phyloP scores from a whole-genome alignment of 1,140 invertebrate species.

The Zeugodacus cucurbitae region DNA sequence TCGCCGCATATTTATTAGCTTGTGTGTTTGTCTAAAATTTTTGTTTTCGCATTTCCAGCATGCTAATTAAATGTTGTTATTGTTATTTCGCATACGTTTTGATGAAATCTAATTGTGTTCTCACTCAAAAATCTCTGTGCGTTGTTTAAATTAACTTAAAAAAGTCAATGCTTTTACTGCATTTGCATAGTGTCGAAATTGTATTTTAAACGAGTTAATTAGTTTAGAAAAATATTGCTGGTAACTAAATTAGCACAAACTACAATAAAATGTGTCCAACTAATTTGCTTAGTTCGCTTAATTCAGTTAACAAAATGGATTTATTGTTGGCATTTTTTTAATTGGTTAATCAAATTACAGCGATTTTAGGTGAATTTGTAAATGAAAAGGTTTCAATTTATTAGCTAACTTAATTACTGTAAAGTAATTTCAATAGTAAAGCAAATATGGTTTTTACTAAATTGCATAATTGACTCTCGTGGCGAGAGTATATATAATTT shows the following conservation, averaged over 20 bases:
- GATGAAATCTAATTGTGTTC: neutral
- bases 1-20: neutral
- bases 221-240: neutral
- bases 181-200: too few species aligned
- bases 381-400: too few species aligned
- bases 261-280: neutral
- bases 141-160: neutral
- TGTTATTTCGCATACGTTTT: neutral
- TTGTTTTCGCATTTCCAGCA: neutral
- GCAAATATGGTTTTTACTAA: too few species aligned
- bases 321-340: neutral
- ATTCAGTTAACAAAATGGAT: neutral
- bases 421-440: too few species aligned
- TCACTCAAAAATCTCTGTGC: neutral
- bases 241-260: neutral
- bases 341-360: neutral
- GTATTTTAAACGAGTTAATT: neutral
- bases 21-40: neutral
- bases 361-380: too few species aligned
- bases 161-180: too few species aligned
- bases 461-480: too few species aligned
- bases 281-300: neutral
- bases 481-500: too few species aligned
- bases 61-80: constrained; percentile 28
- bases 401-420: too few species aligned